Base-by-base conservation (phyloP, 2,797 vertebrate genomes). In the Tiaroga cobitis region DNA sequence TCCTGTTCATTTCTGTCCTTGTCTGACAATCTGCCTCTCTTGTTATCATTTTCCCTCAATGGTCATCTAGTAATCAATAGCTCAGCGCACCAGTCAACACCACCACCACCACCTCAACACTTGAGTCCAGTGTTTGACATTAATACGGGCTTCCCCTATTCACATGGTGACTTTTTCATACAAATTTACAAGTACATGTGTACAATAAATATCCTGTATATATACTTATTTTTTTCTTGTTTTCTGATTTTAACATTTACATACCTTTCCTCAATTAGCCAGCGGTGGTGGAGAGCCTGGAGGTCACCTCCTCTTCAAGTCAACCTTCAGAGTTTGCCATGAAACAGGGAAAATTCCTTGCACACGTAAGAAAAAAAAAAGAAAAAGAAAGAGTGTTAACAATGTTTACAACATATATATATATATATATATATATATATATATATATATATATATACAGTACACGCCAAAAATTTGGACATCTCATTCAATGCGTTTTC, bases 191-290 rank as follows among this genome's bases (percentile, higher is more conserved):
- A n/a, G n/a, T n/a, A 43, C 41, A 43, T 43, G 41, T 72, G 39
- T 72, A 72, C 69, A 72, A 72, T 41, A 72, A 26, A 46, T 72
- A 72, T 72, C 24, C 68, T 70, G 68, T 70, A 41, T 70, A n/a
- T n/a, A 70, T 70, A 39, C 19, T 41, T 41, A 39, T 69, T 68
- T 68, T 69, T 39, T 69, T 41, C 37, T 70, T 70, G 68, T 70
- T 70, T 70, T 70, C 37, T 41, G 68, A 70, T 70, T 43, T 70
- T 43, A 70, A 70, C 37, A 70, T 70, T 70, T 70, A 70, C 68
- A 70, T 70, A 70, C 68, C 68, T 70, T 43, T 43, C 39, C 39
- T 43, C 39, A 43, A 70, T 43, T 70, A 43, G 68, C 37, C 37
- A 70, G 68, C 21, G 21, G 21, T 70, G 68, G 68, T 70, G 68